Evolutionary conservation across 92 coral and sea anemone species (phyloP), one percentile per base, ranked within the genome.

Genomic region (Porites evermanni): DNA sequence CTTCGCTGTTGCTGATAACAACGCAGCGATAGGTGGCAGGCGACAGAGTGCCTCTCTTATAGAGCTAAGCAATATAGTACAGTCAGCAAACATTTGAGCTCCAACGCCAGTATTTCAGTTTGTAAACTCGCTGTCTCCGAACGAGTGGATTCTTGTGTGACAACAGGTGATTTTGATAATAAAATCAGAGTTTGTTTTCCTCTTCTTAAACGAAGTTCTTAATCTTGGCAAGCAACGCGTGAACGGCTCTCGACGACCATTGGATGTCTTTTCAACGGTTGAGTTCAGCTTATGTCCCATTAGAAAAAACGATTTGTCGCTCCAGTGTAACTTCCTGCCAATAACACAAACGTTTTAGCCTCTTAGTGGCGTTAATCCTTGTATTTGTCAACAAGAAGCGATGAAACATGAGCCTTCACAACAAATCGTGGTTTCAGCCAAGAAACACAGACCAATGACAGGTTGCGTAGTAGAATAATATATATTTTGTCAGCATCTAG

Each of bases 321-420:
- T 20, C 63, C 44, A 38, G 47, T 72, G 73, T 70, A 58, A 26
- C 32, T 61, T 74, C 73, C 87, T 74, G 80, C n/a, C 56, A 19
- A n/a, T 63, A 53, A 52, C 58, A 74, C 38, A 8, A 19, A 24
- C 60, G 26, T 1, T 1, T 10, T 21, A 50, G 78, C 47, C 21
- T 26, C 77, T 71, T 61, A 73, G 56, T 2, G 85, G 61, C 51
- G 20, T 73, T 82, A 83, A 83, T 83, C 80, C 64, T 18, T 10
- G 9, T 52, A 74, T 74, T 72, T 74, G 80, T 83, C 79, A 83
- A 83, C 87, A 83, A 83, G 54, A 53, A 71, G 65, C 80, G 79
- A 12, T 64, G 79, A 60, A 83, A 72, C 70, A 82, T 56, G 86
- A 82, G 72, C 80, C 64, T 20, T 63, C 53, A 17, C 26, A 64